Percentiles rank a stretch among this genome's conserved stretches.
Evolutionary conservation across 2,888 invertebrate species (phyloP).

Genomic region (Drosophila pegasa): DNA sequence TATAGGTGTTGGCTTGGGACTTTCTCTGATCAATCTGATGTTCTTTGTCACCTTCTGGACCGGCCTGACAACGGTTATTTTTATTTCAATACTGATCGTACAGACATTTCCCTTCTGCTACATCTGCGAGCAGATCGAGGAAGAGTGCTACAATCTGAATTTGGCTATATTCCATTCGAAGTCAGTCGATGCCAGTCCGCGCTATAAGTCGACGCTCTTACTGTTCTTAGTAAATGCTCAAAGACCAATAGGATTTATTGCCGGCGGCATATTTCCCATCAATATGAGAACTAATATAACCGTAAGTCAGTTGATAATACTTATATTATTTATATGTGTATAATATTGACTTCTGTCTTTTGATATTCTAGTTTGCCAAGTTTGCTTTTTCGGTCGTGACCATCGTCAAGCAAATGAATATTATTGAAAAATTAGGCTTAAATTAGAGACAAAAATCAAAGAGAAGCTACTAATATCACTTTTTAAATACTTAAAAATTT

Average conservation of each 20-base stretch:
- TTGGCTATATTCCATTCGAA: slow-evolving; percentile 49
- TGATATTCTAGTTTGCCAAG: slow-evolving; percentile 46
- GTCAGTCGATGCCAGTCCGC: slow-evolving; percentile 32
- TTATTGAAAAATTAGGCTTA: slow-evolving; percentile 34
- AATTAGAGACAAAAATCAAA: not conserved
- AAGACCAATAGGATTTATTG: slow-evolving; percentile 37
- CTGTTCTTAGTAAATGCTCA: slow-evolving; percentile 40
- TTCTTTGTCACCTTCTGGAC: slow-evolving; percentile 43
- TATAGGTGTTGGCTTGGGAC: slow-evolving; percentile 46
- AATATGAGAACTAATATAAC: slow-evolving; percentile 39
- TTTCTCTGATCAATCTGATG: slow-evolving; percentile 44
- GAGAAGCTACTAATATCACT: not conserved
- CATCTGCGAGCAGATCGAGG: slow-evolving; percentile 40
- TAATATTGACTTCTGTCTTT: not conserved
- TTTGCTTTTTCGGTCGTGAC: slow-evolving; percentile 59
- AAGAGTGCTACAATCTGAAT: slow-evolving; percentile 36
- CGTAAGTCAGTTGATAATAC: slow-evolving; percentile 16
- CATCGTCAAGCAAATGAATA: slow-evolving; percentile 44
- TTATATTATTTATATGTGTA: not conserved
- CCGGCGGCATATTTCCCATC: slow-evolving; percentile 44
- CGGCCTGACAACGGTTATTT: slow-evolving; percentile 7
- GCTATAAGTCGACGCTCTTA: slow-evolving; percentile 46
- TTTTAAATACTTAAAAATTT: not conserved
- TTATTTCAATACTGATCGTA: slow-evolving; percentile 17
- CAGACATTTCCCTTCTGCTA: slow-evolving; percentile 59